Evolutionary conservation across 2,113 vertebrate species (phyloP), one percentile per base, ranked within the genome.

Genomic region (Casuarius casuarius): DNA sequence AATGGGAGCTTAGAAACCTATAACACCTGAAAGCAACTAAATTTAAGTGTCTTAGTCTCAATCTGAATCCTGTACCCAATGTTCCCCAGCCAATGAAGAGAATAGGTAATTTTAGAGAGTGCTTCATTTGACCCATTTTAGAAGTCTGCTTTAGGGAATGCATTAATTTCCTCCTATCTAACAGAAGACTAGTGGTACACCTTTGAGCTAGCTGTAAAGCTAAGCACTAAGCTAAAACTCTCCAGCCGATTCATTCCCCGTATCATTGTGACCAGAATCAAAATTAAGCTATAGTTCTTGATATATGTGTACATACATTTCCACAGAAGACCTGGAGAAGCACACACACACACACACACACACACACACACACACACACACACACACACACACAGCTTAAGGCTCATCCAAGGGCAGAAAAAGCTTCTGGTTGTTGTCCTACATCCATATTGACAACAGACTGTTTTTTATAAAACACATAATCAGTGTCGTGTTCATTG

Each of bases 321-420:
- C 91, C 0, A 70, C 58, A 90, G 61, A 95, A 75, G 8, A 38
- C 48, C 5, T 33, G 26, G 21, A 9, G 44, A 73, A 74, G 68
- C 19, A 2, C 0, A 15, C 4, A 9, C 31, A 18, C 31, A 3
- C 15, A 31, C 38, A 7, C 56, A 18, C 9, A 18, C 56, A 22
- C 56, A 18, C 15, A 2, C 0, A 17, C 5, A 9, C 33, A 22
- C 31, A 4, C 14, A 35, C 38, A 7, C 19, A 2, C 0, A 15
- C 5, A 6, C 33, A 26, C 23, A 5, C 12, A 38, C 28, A 8
- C 63, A 23, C 40, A 49, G 7, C 4, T 67, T 95, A 49, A 84
- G 40, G 20, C 28, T 82, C 42, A 61, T 2, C 21, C 33, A 76
- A 74, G 5, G 8, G 8, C 29, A 83, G 62, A 59, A 94, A 73